These are phyloP conservation scores for Cotesia typhae DNA, from an alignment of 1,140 invertebrate genomes.

Conservation along the genomic window DNA sequence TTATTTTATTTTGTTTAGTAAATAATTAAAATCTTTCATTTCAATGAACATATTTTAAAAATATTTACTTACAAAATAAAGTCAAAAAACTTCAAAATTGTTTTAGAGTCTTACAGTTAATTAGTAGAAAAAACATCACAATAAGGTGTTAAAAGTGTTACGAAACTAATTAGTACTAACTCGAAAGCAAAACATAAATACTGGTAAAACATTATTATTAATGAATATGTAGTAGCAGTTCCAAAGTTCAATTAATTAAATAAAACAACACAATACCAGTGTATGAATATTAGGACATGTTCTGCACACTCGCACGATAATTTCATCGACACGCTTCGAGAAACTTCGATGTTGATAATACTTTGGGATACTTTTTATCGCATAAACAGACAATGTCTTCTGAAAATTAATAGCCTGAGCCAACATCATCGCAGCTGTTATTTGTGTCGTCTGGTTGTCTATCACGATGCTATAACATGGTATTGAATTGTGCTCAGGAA, in stretches of 20 bases:
- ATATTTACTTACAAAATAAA: neutral
- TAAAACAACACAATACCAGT: conserved; percentile 58
- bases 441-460: conserved; percentile 71
- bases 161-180: too few relatives aligned
- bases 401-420: conserved; percentile 55
- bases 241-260: conserved; percentile 10
- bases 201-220: too few relatives aligned
- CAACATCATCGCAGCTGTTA: conserved; percentile 53
- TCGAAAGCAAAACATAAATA: neutral
- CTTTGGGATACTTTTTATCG: conserved; percentile 68
- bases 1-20: conserved; percentile 32
- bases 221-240: neutral
- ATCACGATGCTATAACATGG: conserved; percentile 76
- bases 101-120: neutral
- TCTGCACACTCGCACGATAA: conserved; percentile 67
- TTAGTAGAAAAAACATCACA: conserved; percentile 1
- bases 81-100: neutral
- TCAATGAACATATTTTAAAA: neutral
- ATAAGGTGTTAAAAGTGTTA: too few relatives aligned
- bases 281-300: conserved; percentile 71
- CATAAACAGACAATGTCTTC: conserved; percentile 64
- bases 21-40: conserved; percentile 18
- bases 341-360: conserved; percentile 67
- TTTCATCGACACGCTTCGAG: conserved; percentile 68
- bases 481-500: conserved; percentile 68